Base-by-base conservation (phyloP, 2,888 invertebrate genomes). In the Embidobia sp. region DNA sequence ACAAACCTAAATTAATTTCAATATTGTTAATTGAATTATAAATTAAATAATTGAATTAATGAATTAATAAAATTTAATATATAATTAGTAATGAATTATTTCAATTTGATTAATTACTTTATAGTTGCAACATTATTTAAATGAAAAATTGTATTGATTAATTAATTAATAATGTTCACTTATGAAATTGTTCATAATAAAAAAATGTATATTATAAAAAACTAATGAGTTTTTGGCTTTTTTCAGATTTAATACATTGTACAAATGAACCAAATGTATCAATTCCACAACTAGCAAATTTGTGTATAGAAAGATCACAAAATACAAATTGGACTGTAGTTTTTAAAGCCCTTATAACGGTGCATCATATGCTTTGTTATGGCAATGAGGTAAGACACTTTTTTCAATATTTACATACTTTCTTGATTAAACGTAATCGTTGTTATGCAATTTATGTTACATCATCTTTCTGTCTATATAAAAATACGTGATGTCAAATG, bases 191-290 rank as follows among this genome's bases (percentile, higher is more conserved):
- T n/a, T n/a, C n/a, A n/a, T n/a, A n/a, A n/a, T n/a, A n/a, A n/a
- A n/a, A n/a, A n/a, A n/a, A n/a, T n/a, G n/a, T n/a, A n/a, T n/a
- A n/a, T n/a, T n/a, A n/a, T 26, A 44, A 13, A 10, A 26, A 22
- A 46, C 48, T 61, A 51, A 51, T 37, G 3, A 31, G 40, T 33
- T 22, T 48, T 33, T 15, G 6, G 1, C 82, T 86, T 84, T 77
- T 94, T 94, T 26, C 94, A 99, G 99, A 99, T 94, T 93, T 99
- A 91, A 95, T 99, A 88, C 98, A 98, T 90, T 99, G 99, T 92
- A 99, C 99, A 90, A 98, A 99, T 91, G 99, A 99, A 92, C 98
- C 99, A 79, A 99, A 99, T 91, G 98, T 99, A 79, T 99, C 98
- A 80, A 99, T 99, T 91, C 99, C 99, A 86, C 98, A 99, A 91